phyloP scores from a whole-genome alignment of 2,797 vertebrate species.

The Erithacus rubecula region DNA sequence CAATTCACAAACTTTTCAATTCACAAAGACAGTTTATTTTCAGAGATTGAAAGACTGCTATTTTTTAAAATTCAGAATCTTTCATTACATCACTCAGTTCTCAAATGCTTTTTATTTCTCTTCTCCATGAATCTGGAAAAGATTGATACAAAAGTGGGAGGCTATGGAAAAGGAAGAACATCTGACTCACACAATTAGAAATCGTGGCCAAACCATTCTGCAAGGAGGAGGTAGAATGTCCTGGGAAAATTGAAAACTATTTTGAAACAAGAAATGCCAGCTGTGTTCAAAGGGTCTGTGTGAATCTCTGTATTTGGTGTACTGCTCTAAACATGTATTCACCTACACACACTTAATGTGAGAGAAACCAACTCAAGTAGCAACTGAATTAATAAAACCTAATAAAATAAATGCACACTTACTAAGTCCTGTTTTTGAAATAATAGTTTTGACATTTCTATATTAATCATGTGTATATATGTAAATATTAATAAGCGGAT shows the following conservation, averaged over 20 bases:
- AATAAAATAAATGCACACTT: not conserved
- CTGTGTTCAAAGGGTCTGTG: not conserved
- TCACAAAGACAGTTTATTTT: not conserved
- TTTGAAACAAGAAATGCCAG: not conserved
- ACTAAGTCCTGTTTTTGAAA: not conserved
- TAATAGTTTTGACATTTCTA: not conserved
- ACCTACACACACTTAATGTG: not conserved
- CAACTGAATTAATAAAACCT: not conserved
- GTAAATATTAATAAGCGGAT: not conserved
- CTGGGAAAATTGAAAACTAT: conserved; percentile 28
- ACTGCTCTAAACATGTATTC: not conserved
- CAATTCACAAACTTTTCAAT: not conserved
- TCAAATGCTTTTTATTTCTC: not conserved
- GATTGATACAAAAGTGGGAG: conserved; percentile 45
- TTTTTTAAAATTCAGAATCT: not conserved
- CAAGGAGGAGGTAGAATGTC: conserved; percentile 27
- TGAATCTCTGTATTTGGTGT: not conserved
- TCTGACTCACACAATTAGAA: conserved; percentile 53
- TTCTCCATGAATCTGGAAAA: conserved; percentile 29
- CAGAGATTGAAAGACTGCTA: not conserved
- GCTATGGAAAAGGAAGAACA: conserved; percentile 44
- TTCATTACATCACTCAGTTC: not conserved
- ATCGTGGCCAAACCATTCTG: not conserved
- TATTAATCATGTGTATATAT: not conserved
- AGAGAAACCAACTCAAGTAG: not conserved